These are phyloP conservation scores for Rhabdomys dilectus DNA, from an alignment of 2,113 vertebrate species.

Conservation along the genomic window DNA sequence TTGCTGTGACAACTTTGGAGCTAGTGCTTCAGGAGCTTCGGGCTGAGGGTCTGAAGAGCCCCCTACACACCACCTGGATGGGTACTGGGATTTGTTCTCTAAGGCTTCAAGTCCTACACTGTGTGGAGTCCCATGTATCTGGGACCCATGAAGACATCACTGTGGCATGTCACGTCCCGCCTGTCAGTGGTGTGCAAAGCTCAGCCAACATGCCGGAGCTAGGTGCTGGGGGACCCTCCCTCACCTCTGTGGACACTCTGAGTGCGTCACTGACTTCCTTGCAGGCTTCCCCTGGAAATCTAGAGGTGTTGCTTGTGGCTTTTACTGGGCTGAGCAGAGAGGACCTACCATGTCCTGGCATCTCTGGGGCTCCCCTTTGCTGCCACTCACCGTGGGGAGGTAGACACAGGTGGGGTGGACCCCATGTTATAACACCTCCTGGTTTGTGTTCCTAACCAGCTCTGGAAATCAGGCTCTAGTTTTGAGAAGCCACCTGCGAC, in stretches of 20 bases:
- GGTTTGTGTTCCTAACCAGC: conserved; percentile 61
- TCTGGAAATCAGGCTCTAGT: conserved; percentile 85
- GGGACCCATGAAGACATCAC: fast-evolving
- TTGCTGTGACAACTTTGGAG: not conserved
- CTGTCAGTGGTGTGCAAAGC: not conserved
- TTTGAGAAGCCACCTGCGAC: conserved; percentile 92
- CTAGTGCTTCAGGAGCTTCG: not conserved
- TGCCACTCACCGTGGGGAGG: fast-evolving
- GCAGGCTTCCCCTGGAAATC: fast-evolving
- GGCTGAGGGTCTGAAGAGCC: not conserved
- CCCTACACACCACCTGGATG: fast-evolving
- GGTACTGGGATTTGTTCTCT: fast-evolving
- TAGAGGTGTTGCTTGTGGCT: not conserved
- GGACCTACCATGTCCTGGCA: fast-evolving
- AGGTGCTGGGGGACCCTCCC: fast-evolving
- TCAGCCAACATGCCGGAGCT: not conserved
- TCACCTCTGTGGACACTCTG: not conserved
- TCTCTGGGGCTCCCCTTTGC: no score
- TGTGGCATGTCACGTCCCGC: fast-evolving
- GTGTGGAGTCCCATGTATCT: not conserved
- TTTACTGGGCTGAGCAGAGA: not conserved
- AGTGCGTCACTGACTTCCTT: fast-evolving
- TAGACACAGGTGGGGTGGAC: fast-evolving
- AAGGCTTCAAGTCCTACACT: fast-evolving
- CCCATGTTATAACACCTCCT: fast-evolving